phyloP scores from a whole-genome alignment of 2,888 invertebrate species.

The Caenorhabditis auriculariae region DNA sequence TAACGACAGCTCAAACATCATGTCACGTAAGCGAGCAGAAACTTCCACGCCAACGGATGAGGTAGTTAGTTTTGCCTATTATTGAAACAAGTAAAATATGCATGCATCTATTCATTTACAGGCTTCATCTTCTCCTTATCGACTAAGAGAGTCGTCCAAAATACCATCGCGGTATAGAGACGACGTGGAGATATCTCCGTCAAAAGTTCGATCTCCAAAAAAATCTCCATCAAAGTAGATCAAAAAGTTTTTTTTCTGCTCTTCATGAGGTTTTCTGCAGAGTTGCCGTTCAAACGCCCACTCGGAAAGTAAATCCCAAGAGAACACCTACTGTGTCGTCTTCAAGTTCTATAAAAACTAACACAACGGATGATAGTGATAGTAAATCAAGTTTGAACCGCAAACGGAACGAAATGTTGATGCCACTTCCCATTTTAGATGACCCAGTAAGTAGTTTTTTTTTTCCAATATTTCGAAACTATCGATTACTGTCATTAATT shows the following conservation, averaged over 20 bases:
- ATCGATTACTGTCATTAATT: background rate
- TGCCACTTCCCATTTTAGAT: too few relatives aligned
- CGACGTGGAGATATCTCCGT: conserved; percentile 12
- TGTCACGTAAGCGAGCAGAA: background rate
- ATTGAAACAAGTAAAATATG: too few relatives aligned
- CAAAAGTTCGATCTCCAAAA: background rate
- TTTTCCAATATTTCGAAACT: too few relatives aligned
- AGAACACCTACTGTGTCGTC: conserved; percentile 9
- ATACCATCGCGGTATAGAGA: conserved; percentile 41
- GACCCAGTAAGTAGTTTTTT: too few relatives aligned
- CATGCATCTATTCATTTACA: too few relatives aligned
- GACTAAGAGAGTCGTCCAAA: conserved; percentile 34
- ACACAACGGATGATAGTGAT: too few relatives aligned
- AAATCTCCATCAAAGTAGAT: background rate
- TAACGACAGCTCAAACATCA: background rate
- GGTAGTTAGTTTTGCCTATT: background rate
- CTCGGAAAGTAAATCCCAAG: conserved; percentile 6
- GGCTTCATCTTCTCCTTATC: conserved; percentile 19
- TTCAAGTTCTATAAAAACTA: too few relatives aligned
- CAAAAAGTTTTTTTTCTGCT: background rate
- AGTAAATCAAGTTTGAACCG: too few relatives aligned
- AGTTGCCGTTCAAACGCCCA: conserved; percentile 5
- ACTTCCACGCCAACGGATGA: background rate
- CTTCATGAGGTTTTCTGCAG: background rate
- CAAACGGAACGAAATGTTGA: too few relatives aligned